Evolutionary conservation across 2,113 vertebrate genomes (phyloP).

Genomic region (Calypte anna): DNA sequence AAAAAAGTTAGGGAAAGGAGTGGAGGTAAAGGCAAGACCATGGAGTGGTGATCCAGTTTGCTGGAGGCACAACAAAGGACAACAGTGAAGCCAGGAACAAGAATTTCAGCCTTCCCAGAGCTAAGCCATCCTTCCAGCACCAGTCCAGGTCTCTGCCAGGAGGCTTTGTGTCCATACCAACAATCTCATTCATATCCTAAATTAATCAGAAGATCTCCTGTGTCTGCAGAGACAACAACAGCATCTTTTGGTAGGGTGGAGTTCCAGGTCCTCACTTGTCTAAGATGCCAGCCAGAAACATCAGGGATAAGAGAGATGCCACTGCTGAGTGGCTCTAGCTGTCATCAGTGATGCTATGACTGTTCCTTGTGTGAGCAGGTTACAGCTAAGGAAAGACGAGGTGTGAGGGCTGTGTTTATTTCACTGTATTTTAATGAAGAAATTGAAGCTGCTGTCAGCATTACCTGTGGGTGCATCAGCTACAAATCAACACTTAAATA

Average conservation of each 20-base stretch:
- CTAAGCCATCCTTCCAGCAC: background rate
- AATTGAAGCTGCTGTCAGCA: conserved; percentile 64
- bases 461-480: conserved; percentile 60
- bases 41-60: background rate
- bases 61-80: background rate
- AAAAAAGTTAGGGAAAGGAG: background rate
- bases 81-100: background rate
- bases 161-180: background rate
- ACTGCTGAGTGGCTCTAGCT: conserved; percentile 30
- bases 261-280: conserved; percentile 18
- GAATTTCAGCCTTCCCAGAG: background rate
- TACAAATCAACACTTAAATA: conserved; percentile 67
- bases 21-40: background rate
- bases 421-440: conserved; percentile 65
- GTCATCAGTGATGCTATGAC: conserved; percentile 45
- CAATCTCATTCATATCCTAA: background rate
- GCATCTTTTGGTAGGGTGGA: conserved; percentile 14
- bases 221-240: background rate
- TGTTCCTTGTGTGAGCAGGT: conserved; percentile 42
- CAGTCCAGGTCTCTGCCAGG: fast-evolving
- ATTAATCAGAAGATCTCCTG: background rate
- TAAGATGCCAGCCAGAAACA: conserved; percentile 21
- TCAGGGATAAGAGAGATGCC: background rate
- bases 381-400: conserved; percentile 39
- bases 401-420: conserved; percentile 69